These are phyloP conservation scores for Parnassius mnemosyne DNA, from an alignment of 2,888 invertebrate species.

Conservation along the genomic window DNA sequence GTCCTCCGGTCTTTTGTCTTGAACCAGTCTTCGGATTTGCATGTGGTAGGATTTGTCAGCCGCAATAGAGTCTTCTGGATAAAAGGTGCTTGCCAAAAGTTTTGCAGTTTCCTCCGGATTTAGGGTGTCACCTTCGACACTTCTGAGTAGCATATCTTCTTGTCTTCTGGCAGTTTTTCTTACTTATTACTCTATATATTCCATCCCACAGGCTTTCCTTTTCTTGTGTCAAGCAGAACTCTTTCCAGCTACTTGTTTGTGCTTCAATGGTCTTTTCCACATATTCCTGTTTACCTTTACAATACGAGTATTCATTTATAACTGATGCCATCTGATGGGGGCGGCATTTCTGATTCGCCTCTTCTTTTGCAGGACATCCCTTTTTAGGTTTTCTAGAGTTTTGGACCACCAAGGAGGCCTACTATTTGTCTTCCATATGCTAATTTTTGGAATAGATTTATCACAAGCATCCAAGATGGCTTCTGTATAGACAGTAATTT, in stretches of 20 bases:
- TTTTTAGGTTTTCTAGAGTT: neutral
- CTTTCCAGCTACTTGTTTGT: constrained; percentile 32
- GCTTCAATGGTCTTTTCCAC: constrained; percentile 15
- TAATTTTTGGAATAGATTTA: neutral
- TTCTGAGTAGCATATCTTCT: constrained; percentile 14
- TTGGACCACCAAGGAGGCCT: constrained; percentile 2
- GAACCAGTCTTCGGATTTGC: no score
- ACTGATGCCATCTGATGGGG: constrained; percentile 4
- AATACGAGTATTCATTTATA: constrained; percentile 31
- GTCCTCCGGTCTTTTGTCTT: no score
- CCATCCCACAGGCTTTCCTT: constrained; percentile 32
- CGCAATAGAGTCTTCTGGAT: no score
- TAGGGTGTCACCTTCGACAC: constrained; percentile 23
- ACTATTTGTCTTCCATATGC: neutral
- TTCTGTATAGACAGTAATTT: no score
- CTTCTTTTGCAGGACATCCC: constrained; percentile 1
- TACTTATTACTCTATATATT: constrained; percentile 31
- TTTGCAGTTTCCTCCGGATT: constrained; percentile 14
- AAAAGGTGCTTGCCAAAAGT: constrained; percentile 25
- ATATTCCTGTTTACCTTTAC: constrained; percentile 23
- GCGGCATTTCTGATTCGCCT: neutral
- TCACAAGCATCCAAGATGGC: no score
- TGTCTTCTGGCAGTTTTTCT: constrained; percentile 9
- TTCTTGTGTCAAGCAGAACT: constrained; percentile 33
- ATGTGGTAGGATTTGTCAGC: constrained; percentile 1